A percentile compares a stretch with the other conserved stretches of the same genome.
These are phyloP conservation scores for Meriones unguiculatus DNA, from an alignment of 2,113 vertebrate species.

Conservation along the genomic window DNA sequence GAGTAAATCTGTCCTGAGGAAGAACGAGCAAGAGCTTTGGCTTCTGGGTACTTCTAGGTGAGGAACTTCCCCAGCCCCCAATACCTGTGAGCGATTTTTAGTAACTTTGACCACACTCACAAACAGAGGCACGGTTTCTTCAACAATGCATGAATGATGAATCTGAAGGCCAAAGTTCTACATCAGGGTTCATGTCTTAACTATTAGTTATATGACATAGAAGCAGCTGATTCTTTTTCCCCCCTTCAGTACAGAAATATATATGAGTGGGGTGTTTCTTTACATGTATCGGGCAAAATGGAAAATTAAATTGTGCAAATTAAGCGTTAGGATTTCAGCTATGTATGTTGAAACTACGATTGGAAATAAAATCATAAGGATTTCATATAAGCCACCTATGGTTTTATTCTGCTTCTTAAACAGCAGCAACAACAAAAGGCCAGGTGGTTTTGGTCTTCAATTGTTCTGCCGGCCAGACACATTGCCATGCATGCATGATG, in stretches of 20 bases:
- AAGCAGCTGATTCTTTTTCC: neutral
- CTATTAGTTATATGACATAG: neutral
- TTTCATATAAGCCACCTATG: neutral
- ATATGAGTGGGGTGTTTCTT: neutral
- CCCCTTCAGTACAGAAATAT: neutral
- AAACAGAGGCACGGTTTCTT: neutral
- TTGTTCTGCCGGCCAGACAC: neutral
- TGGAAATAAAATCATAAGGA: neutral
- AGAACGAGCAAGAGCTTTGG: neutral
- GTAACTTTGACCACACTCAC: neutral
- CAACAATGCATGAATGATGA: slow-evolving; percentile 2
- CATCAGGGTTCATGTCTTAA: neutral
- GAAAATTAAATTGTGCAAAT: slow-evolving; percentile 24
- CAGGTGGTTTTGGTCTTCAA: neutral
- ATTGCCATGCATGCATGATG: neutral
- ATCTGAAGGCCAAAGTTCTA: neutral
- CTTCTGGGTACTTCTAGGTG: neutral
- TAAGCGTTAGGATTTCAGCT: slow-evolving; percentile 30
- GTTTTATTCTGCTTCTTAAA: slow-evolving; percentile 4
- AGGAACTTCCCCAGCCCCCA: neutral
- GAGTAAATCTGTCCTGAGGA: neutral
- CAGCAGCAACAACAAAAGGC: neutral
- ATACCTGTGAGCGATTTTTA: neutral
- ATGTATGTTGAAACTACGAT: neutral
- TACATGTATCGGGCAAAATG: neutral